phyloP scores from a whole-genome alignment of 2,797 vertebrate species.

The Falco naumanni region DNA sequence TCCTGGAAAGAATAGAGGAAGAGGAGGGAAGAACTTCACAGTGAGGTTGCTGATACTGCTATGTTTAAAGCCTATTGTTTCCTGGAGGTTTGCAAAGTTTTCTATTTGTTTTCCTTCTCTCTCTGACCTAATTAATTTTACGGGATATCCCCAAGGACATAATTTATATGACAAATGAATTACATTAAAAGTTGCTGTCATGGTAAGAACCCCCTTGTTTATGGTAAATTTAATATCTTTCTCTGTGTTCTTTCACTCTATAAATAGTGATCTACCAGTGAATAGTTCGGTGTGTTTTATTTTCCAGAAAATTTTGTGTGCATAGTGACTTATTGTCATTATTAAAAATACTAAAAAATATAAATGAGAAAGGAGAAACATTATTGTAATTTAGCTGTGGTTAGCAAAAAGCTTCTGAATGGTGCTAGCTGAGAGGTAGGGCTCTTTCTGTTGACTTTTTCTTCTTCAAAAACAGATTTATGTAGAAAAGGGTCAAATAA shows the following conservation, averaged over 20 bases:
- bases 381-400: not conserved
- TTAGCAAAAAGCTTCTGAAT: not conserved
- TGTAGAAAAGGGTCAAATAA: not conserved
- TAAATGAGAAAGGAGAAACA: not conserved
- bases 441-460: not conserved
- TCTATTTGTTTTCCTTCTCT: conserved; percentile 55
- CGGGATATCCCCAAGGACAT: conserved; percentile 11
- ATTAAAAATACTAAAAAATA: conserved; percentile 5
- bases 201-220: conserved; percentile 38
- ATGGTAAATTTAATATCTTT: conserved; percentile 50
- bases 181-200: conserved; percentile 46
- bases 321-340: not conserved
- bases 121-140: conserved; percentile 65
- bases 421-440: not conserved
- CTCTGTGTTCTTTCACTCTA: not conserved
- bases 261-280: not conserved
- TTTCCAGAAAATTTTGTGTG: not conserved
- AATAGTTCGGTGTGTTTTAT: not conserved
- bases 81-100: conserved; percentile 51
- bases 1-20: not conserved
- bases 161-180: conserved; percentile 67
- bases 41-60: conserved; percentile 1
- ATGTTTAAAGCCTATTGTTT: conserved; percentile 32
- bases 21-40: conserved; percentile 7
- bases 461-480: not conserved